Evolutionary conservation across 2,888 invertebrate genomes (phyloP).

Genomic region (Plemyria rubiginata): DNA sequence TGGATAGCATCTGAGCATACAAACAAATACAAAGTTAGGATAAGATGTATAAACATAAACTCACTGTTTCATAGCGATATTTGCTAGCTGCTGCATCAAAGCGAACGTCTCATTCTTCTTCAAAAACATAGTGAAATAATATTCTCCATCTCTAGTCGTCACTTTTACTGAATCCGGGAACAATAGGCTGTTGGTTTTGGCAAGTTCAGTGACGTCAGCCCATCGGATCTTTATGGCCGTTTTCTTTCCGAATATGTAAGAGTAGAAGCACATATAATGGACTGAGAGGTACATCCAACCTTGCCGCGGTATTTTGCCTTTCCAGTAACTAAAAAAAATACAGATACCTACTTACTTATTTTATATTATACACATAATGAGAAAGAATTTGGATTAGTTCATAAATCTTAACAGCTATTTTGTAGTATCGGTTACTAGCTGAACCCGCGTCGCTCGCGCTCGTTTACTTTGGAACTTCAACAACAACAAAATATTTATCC

Average conservation of each 20-base stretch:
- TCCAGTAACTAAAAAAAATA: slow-evolving; percentile 92
- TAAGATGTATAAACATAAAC: slow-evolving; percentile 34
- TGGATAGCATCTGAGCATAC: neutral
- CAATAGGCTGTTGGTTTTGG: slow-evolving; percentile 90
- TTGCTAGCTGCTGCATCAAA: slow-evolving; percentile 97
- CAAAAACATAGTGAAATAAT: slow-evolving; percentile 96
- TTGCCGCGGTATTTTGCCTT: slow-evolving; percentile 96
- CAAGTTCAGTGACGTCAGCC: slow-evolving; percentile 94
- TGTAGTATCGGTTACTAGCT: no score
- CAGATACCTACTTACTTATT: no score
- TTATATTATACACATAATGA: no score
- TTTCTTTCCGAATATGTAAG: slow-evolving; percentile 96
- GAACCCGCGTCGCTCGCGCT: no score
- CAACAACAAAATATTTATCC: no score
- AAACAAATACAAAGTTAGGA: slow-evolving; percentile 5
- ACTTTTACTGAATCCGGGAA: slow-evolving; percentile 95
- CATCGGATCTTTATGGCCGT: slow-evolving; percentile 95
- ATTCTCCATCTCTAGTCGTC: slow-evolving; percentile 92
- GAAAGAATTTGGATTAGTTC: no score
- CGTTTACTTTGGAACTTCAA: no score
- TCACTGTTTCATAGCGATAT: slow-evolving; percentile 97
- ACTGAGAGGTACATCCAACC: slow-evolving; percentile 99
- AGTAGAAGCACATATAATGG: slow-evolving; percentile 97
- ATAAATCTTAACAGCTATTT: no score
- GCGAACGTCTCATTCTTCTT: slow-evolving; percentile 95